phyloP scores from a whole-genome alignment of 1,140 invertebrate genomes.

The Drosophila nannoptera region DNA sequence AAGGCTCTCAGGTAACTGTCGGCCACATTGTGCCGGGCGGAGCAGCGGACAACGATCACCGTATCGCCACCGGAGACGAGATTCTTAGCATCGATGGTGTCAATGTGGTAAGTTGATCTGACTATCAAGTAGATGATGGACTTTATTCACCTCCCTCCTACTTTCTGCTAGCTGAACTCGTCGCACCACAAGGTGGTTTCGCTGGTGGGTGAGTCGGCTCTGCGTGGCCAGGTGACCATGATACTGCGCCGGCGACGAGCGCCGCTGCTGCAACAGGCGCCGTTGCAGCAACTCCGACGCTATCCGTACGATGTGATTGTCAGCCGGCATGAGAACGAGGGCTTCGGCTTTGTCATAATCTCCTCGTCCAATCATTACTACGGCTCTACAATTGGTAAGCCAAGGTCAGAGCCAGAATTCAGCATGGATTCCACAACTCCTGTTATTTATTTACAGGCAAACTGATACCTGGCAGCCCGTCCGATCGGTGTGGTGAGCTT shows the following conservation, averaged over 20 bases:
- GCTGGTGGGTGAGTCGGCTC: slow-evolving; percentile 89
- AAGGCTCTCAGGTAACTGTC: slow-evolving; percentile 96
- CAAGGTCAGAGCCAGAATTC: not conserved
- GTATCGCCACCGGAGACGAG: slow-evolving; percentile 91
- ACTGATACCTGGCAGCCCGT: slow-evolving; percentile 96
- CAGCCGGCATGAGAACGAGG: slow-evolving; percentile 94
- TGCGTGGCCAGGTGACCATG: slow-evolving; percentile 86
- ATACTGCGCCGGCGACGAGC: slow-evolving; percentile 83
- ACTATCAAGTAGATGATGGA: not conserved
- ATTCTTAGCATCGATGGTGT: slow-evolving; percentile 92
- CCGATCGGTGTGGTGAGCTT: slow-evolving; percentile 92
- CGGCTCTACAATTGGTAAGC: slow-evolving; percentile 93
- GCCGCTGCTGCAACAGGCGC: slow-evolving; percentile 51
- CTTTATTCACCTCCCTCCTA: not conserved
- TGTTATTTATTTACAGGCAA: slow-evolving; percentile 83
- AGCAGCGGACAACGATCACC: slow-evolving; percentile 91
- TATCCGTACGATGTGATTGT: slow-evolving; percentile 93
- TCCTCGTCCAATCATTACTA: slow-evolving; percentile 90
- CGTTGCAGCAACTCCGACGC: slow-evolving; percentile 64
- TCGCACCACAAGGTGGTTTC: slow-evolving; percentile 94
- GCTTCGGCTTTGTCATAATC: slow-evolving; percentile 99
- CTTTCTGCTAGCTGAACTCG: slow-evolving; percentile 82
- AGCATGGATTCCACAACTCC: not conserved
- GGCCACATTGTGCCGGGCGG: slow-evolving; percentile 96
- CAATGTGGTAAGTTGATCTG: slow-evolving; percentile 81